Base-by-base conservation (phyloP, 1,140 invertebrate genomes). In the Ericerus pela region DNA sequence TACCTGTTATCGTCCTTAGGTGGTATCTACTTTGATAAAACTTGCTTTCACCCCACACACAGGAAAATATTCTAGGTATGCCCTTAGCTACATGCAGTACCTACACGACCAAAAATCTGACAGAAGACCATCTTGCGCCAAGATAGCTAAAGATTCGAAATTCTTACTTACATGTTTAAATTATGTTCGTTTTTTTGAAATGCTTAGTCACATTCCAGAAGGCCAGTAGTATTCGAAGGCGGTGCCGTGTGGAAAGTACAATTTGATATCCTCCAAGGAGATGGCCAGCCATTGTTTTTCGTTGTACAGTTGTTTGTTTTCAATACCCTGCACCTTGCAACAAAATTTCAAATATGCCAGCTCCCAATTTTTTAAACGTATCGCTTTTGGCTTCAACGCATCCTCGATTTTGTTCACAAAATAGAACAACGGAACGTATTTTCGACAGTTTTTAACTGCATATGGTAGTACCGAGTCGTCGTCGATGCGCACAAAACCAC, bases 391-490 rank as follows among this genome's bases (percentile, higher is more conserved):
- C 65, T 88, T 88, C 0, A 90, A 72, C n/a, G n/a, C n/a, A 69
- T 87, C 88, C 65, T 90, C 85, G 1, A 85, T 89, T 73, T 92
- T 87, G 59, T 86, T 86, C 72, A 89, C 88, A 66, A 92, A 91
- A 69, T 90, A 91, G 70, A 92, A 92, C 16, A 95, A 67, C 14
- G 90, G 91, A 53, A 96, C 88, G 70, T 85, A 90, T 68, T 89
- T 88, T 62, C 84, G 78, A 56, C 72, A 74, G 60, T 86, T 81
- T 61, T 84, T 80, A 6, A 87, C 79, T 1, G 91, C 89, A 67
- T 93, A 95, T 2, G 91, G 91, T 51, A 95, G 88, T 26, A 94
- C 87, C 1, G 88, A 88, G 64, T 91, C 90, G 65, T 88, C 89
- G 67, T 95, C 93, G 59, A 96, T 91, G 51, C 87, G 76, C 60